Base-by-base conservation (phyloP, 2,797 vertebrate species). In the Odontamblyopus lacepedii region DNA sequence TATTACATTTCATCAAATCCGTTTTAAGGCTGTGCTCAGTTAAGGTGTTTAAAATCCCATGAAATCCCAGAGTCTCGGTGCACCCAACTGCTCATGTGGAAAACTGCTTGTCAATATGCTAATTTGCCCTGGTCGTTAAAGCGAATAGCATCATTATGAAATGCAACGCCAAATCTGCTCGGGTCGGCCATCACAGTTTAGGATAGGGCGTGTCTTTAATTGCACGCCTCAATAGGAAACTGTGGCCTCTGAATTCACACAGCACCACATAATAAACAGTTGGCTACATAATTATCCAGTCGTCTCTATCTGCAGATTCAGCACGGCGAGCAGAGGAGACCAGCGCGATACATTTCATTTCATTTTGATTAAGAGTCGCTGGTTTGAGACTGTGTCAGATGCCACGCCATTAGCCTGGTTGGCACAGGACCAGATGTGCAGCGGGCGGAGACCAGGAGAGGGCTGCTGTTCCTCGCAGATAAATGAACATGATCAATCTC, bases 361-460 rank as follows among this genome's bases (percentile, higher is more conserved):
- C 75, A 86, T 89, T 84, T 78, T 88, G 78, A 85, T 92, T 92
- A 89, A 85, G 87, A 90, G 79, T 80, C 85, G 84, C 48, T 77
- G 81, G 82, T 74, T 83, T 77, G 76, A 86, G 81, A 91, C 85
- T 78, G 71, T 81, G 79, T 92, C 85, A 88, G 88, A 88, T 88
- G 86, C 81, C 81, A 86, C 77, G 82, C 89, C 85, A 90, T 92
- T 92, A 90, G 81, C 78, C 79, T 62, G 69, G 16, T 77, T 88
- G 89, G 90, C 79, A 84, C 82, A 73, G 67, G 65, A 84, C 86
- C 91, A 92, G 87, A 85, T 66, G 69, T 50, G 78, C 66, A 35
- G 27, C 18, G 15, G 75, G 65, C 56, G 51, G 64, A 60, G 62
- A 51, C 81, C 81, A 70, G 70, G 70, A 74, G 86, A 76, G 73